Conservation (phyloP, 53 echinoderm and acorn worm genomes). For the Stichopus horrens region DNA sequence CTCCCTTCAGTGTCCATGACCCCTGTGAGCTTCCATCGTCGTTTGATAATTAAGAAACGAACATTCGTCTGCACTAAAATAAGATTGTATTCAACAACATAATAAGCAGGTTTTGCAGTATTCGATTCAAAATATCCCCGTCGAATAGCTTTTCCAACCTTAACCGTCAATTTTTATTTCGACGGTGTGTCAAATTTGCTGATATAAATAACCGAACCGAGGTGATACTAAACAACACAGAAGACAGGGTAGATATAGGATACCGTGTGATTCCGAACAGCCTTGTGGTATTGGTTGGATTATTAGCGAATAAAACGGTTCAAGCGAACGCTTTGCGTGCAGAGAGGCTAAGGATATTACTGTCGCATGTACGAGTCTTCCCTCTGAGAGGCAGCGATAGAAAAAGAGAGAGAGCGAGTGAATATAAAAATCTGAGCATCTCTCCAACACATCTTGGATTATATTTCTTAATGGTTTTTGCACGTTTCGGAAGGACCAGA, state of each 20-base stretch:
- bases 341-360: not conserved
- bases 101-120: constrained; percentile 17
- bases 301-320: constrained; percentile 18
- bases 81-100: constrained; percentile 25
- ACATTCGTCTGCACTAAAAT: constrained; percentile 32
- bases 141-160: not conserved
- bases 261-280: not conserved
- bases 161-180: constrained; percentile 26
- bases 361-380: not conserved
- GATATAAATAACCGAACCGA: constrained; percentile 38
- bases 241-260: not conserved
- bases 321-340: not conserved
- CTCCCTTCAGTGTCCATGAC: not conserved
- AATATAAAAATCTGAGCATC: not conserved
- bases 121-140: constrained; percentile 22
- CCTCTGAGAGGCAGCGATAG: not conserved
- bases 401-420: not conserved
- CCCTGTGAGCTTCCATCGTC: constrained; percentile 22
- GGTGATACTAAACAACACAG: not conserved
- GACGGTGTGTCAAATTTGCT: constrained; percentile 21
- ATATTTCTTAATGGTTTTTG: constrained; percentile 2
- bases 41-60: constrained; percentile 23
- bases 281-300: constrained; percentile 30
- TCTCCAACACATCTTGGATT: not conserved
- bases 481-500: constrained; percentile 30